phyloP scores from a whole-genome alignment of 2,113 vertebrate genomes.

The Zonotrichia leucophrys region DNA sequence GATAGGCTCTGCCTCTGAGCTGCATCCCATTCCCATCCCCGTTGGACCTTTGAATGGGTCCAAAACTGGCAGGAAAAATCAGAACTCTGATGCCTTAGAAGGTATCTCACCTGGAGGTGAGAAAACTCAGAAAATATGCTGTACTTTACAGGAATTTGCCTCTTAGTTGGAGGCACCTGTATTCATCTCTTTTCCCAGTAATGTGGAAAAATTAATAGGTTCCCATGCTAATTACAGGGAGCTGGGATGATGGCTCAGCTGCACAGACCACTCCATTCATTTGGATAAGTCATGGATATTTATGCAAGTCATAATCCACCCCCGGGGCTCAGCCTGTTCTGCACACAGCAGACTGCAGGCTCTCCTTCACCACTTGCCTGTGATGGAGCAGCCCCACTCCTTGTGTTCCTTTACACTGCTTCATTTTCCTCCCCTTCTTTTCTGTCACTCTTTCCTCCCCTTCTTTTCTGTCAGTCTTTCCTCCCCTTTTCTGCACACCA shows the following conservation, averaged over 20 bases:
- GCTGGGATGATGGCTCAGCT: not conserved
- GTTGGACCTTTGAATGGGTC: not conserved
- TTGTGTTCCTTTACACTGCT: not conserved
- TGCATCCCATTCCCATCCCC: not conserved
- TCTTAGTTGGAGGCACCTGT: not conserved
- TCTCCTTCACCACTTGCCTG: not conserved
- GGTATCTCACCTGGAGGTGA: not conserved
- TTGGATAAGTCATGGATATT: constrained; percentile 15
- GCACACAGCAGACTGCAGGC: not conserved
- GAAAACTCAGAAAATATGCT: not conserved
- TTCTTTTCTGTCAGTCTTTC: not conserved
- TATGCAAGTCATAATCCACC: not conserved
- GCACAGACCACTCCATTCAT: not conserved
- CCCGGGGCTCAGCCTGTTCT: not conserved
- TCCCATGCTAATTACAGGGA: constrained; percentile 43
- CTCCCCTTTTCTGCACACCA: not conserved
- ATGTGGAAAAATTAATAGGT: constrained; percentile 16
- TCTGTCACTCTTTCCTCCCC: not conserved
- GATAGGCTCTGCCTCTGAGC: not conserved
- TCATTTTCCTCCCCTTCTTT: not conserved
- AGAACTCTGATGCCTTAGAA: not conserved
- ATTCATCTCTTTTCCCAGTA: not conserved
- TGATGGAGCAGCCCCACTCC: not conserved
- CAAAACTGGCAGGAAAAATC: not conserved
- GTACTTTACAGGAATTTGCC: not conserved